A percentile compares a stretch with the other conserved stretches of the same genome.
phyloP scores from a whole-genome alignment of 2,113 vertebrate species.

The Sigmodon hispidus region DNA sequence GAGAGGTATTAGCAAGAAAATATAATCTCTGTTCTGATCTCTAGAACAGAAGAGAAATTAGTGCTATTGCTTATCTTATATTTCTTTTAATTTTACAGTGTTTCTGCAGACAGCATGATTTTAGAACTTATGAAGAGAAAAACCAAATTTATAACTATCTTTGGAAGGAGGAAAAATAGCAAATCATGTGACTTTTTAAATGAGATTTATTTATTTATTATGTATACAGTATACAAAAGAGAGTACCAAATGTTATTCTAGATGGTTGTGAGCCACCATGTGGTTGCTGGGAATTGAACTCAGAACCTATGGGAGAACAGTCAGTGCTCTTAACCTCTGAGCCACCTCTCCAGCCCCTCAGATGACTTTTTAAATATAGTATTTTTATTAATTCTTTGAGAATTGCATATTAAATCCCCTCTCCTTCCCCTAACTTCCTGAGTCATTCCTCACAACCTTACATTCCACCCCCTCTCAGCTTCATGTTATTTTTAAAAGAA shows the following conservation, averaged over 20 bases:
- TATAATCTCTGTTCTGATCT: neutral
- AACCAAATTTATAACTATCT: neutral
- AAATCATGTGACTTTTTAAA: neutral
- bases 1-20: neutral
- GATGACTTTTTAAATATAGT: neutral
- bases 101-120: slow-evolving; percentile 5
- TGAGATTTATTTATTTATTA: neutral
- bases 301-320: no score
- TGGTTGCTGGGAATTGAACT: no score
- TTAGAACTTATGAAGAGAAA: neutral
- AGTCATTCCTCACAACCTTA: no score
- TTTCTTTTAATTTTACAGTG: slow-evolving; percentile 34
- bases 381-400: neutral
- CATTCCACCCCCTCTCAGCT: neutral
- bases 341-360: no score
- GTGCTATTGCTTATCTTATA: neutral
- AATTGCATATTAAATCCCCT: neutral
- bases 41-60: neutral
- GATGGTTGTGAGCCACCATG: no score
- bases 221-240: no score
- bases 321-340: no score
- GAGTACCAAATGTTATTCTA: no score
- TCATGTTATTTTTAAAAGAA: neutral
- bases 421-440: neutral
- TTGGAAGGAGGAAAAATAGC: neutral